These are phyloP conservation scores for Rhopalosiphum maidis DNA, from an alignment of 1,140 invertebrate genomes.

Conservation along the genomic window DNA sequence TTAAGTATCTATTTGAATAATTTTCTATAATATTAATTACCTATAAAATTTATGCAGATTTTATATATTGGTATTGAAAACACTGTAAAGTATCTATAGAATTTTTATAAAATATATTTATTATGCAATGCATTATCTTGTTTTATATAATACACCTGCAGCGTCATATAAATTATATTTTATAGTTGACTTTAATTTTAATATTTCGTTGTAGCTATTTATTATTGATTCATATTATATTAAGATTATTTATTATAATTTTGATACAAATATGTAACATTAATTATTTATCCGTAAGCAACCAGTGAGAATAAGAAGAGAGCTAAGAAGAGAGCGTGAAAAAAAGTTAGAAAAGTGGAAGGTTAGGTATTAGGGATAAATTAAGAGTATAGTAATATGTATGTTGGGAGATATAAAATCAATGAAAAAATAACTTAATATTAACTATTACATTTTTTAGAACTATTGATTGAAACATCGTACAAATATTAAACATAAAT, in stretches of 20 bases:
- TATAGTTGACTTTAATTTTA: neutral
- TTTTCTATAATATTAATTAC: slow-evolving; percentile 34
- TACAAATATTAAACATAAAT: neutral
- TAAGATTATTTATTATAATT: neutral
- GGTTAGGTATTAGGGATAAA: no score
- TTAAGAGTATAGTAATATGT: no score
- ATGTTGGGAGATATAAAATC: no score
- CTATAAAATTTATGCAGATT: neutral
- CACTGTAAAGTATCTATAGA: neutral
- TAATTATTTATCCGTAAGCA: no score
- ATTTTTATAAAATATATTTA: neutral
- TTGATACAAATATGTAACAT: neutral
- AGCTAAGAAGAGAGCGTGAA: no score
- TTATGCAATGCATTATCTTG: neutral
- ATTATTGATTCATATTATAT: neutral
- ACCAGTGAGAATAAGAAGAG: no score
- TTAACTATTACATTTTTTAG: no score
- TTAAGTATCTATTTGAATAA: slow-evolving; percentile 17
- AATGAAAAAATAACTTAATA: no score
- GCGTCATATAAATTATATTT: neutral
- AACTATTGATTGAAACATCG: no score
- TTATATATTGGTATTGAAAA: neutral
- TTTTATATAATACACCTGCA: neutral
- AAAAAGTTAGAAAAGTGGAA: no score
- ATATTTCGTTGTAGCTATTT: neutral